phyloP scores from a whole-genome alignment of 2,888 invertebrate species.

The Tortrix viridana region DNA sequence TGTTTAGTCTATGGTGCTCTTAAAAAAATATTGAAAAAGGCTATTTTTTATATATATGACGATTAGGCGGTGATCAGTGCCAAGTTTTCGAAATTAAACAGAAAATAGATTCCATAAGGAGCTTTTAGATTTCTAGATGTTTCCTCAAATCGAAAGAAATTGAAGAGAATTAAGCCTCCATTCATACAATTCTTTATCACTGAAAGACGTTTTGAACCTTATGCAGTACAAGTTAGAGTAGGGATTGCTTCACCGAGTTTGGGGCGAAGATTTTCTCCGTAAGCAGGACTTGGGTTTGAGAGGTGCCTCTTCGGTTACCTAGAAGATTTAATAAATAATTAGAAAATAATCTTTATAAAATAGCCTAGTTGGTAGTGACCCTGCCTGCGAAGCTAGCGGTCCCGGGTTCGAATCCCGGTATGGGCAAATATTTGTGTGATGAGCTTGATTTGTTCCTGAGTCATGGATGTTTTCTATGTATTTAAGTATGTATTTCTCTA shows the following conservation, averaged over 20 bases:
- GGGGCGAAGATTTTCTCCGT: conserved; percentile 53
- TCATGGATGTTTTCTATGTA: too few relatives aligned
- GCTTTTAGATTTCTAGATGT: neutral
- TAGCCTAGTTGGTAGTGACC: too few relatives aligned
- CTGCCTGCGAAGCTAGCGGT: too few relatives aligned
- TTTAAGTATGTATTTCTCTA: too few relatives aligned
- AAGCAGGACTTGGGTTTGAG: conserved; percentile 54
- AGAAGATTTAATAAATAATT: conserved; percentile 38
- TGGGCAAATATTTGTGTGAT: too few relatives aligned
- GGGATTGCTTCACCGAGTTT: conserved; percentile 51
- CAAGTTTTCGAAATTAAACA: neutral
- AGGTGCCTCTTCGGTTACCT: conserved; percentile 58
- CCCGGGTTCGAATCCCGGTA: too few relatives aligned
- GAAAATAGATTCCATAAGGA: neutral
- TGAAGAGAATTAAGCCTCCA: neutral
- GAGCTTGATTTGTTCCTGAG: too few relatives aligned
- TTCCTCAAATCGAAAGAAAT: neutral
- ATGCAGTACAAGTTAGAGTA: neutral
- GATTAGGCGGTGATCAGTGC: too few relatives aligned
- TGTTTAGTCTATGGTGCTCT: too few relatives aligned
- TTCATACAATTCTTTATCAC: conserved; percentile 14
- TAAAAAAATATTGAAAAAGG: too few relatives aligned
- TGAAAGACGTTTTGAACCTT: conserved; percentile 40
- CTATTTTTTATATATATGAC: too few relatives aligned
- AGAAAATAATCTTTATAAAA: too few relatives aligned